These are phyloP conservation scores for Poliocrania exsul DNA, from an alignment of 2,797 vertebrate species.

Conservation along the genomic window DNA sequence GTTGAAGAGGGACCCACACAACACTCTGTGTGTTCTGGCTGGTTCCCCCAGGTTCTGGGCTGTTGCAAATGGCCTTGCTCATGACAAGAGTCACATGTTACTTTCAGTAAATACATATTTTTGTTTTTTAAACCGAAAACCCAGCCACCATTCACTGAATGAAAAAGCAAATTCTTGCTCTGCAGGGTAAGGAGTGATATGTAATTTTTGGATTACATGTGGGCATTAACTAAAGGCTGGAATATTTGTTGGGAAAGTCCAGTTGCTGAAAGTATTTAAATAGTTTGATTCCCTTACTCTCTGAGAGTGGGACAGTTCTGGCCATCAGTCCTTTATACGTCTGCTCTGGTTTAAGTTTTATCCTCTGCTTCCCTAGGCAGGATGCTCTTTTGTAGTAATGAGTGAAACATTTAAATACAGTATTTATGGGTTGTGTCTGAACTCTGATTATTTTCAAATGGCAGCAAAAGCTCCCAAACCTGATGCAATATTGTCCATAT, in stretches of 20 bases:
- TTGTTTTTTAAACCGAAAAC: background rate
- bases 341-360: background rate
- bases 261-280: background rate
- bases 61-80: background rate
- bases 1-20: background rate
- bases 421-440: background rate
- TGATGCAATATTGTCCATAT: background rate
- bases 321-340: background rate
- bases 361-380: background rate
- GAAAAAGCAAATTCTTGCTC: background rate
- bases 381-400: background rate
- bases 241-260: background rate
- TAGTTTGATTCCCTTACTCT: background rate
- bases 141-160: background rate
- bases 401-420: background rate
- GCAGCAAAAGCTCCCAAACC: background rate
- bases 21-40: background rate
- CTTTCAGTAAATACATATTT: background rate
- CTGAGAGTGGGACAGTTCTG: background rate
- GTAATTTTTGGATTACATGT: background rate
- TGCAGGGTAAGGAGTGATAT: background rate
- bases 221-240: background rate
- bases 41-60: background rate
- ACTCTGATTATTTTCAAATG: background rate
- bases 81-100: slow-evolving; percentile 1